Conservation (phyloP, 30 jellyfish, hydroid and myxozoan species). For the Clytia hemisphaerica region DNA sequence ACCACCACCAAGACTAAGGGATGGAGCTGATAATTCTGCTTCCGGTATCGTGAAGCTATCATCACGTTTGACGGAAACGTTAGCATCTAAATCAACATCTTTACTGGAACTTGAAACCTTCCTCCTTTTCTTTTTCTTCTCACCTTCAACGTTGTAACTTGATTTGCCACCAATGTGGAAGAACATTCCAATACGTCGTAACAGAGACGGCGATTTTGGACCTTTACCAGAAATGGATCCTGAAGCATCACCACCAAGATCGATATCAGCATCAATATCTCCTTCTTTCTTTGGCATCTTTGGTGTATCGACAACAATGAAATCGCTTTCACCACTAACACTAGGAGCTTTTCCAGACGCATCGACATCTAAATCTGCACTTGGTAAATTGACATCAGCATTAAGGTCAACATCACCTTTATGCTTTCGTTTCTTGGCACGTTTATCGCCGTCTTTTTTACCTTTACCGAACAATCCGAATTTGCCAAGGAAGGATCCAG, state of each 20-base stretch:
- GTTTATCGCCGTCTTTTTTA: not conserved
- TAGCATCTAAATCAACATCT: not conserved
- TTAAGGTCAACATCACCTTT: not conserved
- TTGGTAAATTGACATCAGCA: not conserved
- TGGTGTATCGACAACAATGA: slow-evolving; percentile 21
- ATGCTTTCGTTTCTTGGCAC: slow-evolving; percentile 5
- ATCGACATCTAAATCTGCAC: no score
- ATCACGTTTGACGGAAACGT: slow-evolving; percentile 11
- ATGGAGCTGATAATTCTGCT: not conserved
- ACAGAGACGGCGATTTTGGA: slow-evolving; percentile 18
- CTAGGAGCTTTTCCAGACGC: not conserved
- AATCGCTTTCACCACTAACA: slow-evolving; percentile 8
- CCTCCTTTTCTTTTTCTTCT: not conserved
- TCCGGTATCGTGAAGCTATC: slow-evolving; percentile 28
- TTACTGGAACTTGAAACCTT: not conserved
- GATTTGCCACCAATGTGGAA: slow-evolving; percentile 14
- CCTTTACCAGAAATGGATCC: not conserved
- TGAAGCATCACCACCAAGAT: not conserved
- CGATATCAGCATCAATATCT: no score
- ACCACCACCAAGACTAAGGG: no score
- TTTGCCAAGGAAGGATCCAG: slow-evolving; percentile 12
- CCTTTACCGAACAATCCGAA: not conserved
- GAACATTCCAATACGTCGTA: slow-evolving; percentile 29
- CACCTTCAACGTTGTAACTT: slow-evolving; percentile 2
- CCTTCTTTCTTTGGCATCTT: slow-evolving; percentile 11